phyloP scores from a whole-genome alignment of 1,140 invertebrate species.

The Drosophila albomicans region DNA sequence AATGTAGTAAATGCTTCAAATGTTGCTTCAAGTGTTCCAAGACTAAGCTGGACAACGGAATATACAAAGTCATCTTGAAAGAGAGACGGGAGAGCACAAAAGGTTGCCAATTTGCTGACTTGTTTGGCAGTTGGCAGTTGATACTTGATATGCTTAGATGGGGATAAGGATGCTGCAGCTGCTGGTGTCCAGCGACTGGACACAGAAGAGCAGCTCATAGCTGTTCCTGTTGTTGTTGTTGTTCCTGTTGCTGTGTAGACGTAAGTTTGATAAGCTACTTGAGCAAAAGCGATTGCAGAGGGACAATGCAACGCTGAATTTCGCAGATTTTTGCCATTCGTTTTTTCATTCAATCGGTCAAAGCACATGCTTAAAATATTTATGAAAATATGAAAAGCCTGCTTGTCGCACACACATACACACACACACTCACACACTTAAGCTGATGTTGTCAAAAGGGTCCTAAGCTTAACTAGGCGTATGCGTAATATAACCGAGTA shows the following conservation, averaged over 20 bases:
- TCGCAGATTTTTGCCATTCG: constrained; percentile 14
- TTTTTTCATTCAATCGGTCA: constrained; percentile 21
- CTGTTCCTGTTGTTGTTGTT: background rate
- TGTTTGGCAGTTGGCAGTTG: constrained; percentile 64
- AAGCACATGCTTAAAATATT: constrained; percentile 75
- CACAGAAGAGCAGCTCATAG: constrained; percentile 24
- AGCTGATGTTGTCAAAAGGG: constrained; percentile 67
- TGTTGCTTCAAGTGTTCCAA: background rate
- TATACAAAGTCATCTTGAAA: constrained; percentile 4
- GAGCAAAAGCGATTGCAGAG: constrained; percentile 46
- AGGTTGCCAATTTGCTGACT: constrained; percentile 73
- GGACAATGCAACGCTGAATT: constrained; percentile 10
- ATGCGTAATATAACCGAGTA: constrained; percentile 59
- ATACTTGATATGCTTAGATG: constrained; percentile 68
- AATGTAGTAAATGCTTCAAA: constrained; percentile 29
- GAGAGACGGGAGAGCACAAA: constrained; percentile 14
- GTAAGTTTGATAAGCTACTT: constrained; percentile 74
- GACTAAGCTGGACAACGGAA: constrained; percentile 34
- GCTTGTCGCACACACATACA: constrained; percentile 5
- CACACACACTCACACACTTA: constrained; percentile 26
- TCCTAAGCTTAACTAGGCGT: constrained; percentile 68
- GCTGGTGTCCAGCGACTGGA: constrained; percentile 18
- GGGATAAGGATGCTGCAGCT: constrained; percentile 16
- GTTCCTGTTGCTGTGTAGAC: background rate
- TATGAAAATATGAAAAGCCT: constrained; percentile 71